Evolutionary conservation across 1,140 invertebrate species (phyloP).

Genomic region (Dendroctonus ponderosae): DNA sequence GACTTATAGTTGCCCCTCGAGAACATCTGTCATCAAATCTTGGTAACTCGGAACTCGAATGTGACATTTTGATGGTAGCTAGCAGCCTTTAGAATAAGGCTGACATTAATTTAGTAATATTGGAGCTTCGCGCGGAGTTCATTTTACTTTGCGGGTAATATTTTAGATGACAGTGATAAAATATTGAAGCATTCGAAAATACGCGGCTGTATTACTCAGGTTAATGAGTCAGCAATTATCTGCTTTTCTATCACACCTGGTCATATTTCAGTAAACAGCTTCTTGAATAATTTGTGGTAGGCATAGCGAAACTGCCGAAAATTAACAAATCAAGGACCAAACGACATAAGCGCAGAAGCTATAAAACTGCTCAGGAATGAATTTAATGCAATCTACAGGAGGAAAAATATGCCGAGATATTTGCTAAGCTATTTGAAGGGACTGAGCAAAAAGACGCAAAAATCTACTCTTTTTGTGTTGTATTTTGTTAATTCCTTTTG

Average conservation of each 20-base stretch:
- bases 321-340: no score
- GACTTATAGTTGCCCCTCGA: conserved; percentile 19
- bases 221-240: background rate
- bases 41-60: conserved; percentile 4
- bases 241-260: background rate
- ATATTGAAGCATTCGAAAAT: background rate
- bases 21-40: conserved; percentile 13
- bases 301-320: no score
- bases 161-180: conserved; percentile 5
- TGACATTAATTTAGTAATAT: conserved; percentile 12
- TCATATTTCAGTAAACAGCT: no score
- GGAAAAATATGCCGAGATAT: no score
- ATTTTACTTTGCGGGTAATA: conserved; percentile 5
- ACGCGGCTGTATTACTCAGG: conserved; percentile 1
- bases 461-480: no score
- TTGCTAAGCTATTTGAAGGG: no score
- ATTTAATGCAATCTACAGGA: no score
- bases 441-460: no score
- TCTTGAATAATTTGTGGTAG: no score
- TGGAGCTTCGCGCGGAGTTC: background rate
- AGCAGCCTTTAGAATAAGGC: conserved; percentile 2
- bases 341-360: no score
- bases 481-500: no score
- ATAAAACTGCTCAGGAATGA: no score
- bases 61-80: conserved; percentile 7